Evolutionary conservation across 1,140 invertebrate species (phyloP), one percentile per base, ranked within the genome.

Genomic region (Drosophila jambulina): DNA sequence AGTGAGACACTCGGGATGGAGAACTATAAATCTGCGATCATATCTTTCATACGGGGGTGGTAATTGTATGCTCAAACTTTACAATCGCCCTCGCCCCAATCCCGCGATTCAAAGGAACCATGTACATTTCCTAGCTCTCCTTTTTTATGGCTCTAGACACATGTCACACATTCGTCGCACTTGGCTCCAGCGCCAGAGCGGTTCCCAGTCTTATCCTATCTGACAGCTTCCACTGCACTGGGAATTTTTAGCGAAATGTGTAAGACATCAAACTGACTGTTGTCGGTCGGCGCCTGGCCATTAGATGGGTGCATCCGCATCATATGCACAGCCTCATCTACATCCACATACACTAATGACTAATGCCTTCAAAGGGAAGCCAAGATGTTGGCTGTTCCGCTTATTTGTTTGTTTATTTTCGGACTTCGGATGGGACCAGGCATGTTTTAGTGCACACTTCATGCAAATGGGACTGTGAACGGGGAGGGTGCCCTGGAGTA

Each of bases 401-500:
- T 58, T 60, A 61, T 83, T 78, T 87, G 69, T 84, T 87, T 87
- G 69, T 88, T 88, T 88, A 88, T 88, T 88, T 88, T 88, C 72
- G 69, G 53, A 72, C 65, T 49, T 10, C 45, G 53, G 62, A 53
- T 36, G 65, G 80, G 49, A 65, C 60, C 49, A 48, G 48, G 38
- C 27, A 64, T 68, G 49, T 61, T 78, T 69, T 70, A 77, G 45
- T 71, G 75, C 58, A 53, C 79, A 82, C 79, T 82, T 71, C 67
- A 87, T 83, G 80, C 82, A 82, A 85, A 85, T 85, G 82, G 74
- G 61, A 21, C 32, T 36, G 65, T 40, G 54, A 75, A 38, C 32
- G 49, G 46, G 23, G 51, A 40, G 34, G 27, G 34, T 51, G 48
- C 38, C 8, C 4, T 54, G 76, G 48, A 75, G 61, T 49, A 48